Evolutionary conservation across 1,140 invertebrate genomes (phyloP), one percentile per base, ranked within the genome.

Genomic region (Drosophila kohkoa): DNA sequence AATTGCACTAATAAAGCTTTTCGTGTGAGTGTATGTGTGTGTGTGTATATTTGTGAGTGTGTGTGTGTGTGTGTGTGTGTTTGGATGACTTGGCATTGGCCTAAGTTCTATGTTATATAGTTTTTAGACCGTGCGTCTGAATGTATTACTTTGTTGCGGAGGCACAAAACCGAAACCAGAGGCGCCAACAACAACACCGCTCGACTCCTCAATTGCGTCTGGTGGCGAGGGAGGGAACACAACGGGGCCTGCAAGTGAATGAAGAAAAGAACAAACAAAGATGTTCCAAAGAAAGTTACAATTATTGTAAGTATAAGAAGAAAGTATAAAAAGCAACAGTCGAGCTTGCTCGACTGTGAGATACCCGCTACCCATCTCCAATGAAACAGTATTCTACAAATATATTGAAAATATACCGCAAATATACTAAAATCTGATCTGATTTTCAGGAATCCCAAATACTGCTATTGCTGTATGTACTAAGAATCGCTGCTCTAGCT

Each of bases 161-260:
- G 92, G 92, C 74, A 92, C 92, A 75, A 92, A 92, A 16, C 92
- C 92, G 55, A 89, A 92, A 49, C 92, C 92, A 20, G 92, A 92
- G 70, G 92, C 92, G n/a, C 92, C 92, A 54, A 92, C 91, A 62
- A 92, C 78, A 46, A 92, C 92, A 30, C 92, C 92, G 74, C 92
- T 92, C 13, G 81, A 91, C 73, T 92, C 91, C 54, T 91, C 86
- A 64, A 90, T 76, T 70, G 81, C 88, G 70, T 92, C 90, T 75
- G 89, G 83, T 4, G 92, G 92, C 11, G 92, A 91, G 51, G 81
- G 88, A 28, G 92, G 92, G 81, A 92, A 92, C 5, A 92, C 89
- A 25, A 92, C 92, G 67, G 92, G 92, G 54, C 92, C 92, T 92
- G 83, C 46, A 66, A 74, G 0, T 4, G 2, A 54, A 54, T 3